Percentiles rank a stretch among this genome's conserved stretches.
Conservation (phyloP, 1,140 invertebrate species). For the Xylocopa sonorina region DNA sequence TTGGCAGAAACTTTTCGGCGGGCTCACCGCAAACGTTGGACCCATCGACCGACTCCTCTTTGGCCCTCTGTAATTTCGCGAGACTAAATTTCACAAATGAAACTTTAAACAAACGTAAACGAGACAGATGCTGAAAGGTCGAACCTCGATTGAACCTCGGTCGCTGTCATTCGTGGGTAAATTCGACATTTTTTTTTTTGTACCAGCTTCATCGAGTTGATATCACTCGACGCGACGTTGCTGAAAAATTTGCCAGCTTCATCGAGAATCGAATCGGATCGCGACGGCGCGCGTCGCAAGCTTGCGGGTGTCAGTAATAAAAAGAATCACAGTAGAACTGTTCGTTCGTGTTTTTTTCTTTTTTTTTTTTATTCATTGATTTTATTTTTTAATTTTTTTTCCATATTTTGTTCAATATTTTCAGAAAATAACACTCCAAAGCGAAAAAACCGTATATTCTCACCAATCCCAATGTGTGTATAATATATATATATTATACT, state of each 20-base stretch:
- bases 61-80: conserved; percentile 5
- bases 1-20: conserved; percentile 19
- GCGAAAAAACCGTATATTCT: conserved; percentile 82
- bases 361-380: conserved; percentile 78
- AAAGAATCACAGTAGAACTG: conserved; percentile 53
- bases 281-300: not conserved
- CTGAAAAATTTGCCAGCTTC: no score
- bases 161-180: not conserved
- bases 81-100: not conserved
- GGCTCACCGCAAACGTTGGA: not conserved
- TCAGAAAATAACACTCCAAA: conserved; percentile 84
- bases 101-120: no score
- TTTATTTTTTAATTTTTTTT: conserved; percentile 82
- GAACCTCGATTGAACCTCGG: not conserved
- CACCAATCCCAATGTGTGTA: conserved; percentile 81
- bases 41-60: not conserved
- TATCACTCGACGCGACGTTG: no score
- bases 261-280: conserved; percentile 3
- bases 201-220: no score
- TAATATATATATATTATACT: conserved; percentile 80
- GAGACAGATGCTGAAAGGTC: no score
- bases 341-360: no score
- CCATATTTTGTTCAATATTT: conserved; percentile 83
- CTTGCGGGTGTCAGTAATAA: conserved; percentile 26
- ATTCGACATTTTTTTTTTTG: not conserved